These are phyloP conservation scores for Busseola fusca DNA, from an alignment of 2,888 invertebrate genomes.

Conservation along the genomic window DNA sequence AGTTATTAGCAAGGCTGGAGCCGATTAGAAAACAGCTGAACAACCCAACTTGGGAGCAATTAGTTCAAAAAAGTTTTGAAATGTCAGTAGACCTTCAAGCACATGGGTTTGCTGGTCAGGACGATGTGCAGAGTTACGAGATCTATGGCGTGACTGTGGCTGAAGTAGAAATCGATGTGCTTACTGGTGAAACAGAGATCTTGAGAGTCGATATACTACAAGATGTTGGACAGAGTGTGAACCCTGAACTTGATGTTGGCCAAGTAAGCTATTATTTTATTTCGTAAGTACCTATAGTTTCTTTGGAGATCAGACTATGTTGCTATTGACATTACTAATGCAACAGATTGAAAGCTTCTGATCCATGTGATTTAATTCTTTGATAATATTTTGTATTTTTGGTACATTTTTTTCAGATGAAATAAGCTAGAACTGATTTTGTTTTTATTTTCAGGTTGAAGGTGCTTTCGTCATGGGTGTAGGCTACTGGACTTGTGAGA, in stretches of 20 bases:
- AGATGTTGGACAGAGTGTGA: slow-evolving; percentile 90
- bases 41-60: slow-evolving; percentile 82
- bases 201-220: slow-evolving; percentile 90
- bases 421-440: not conserved
- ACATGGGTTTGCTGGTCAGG: slow-evolving; percentile 60
- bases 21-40: slow-evolving; percentile 74
- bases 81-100: slow-evolving; percentile 65
- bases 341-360: not conserved
- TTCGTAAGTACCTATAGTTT: not conserved
- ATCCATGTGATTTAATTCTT: not conserved
- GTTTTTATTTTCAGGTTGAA: slow-evolving; percentile 81
- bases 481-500: slow-evolving; percentile 93
- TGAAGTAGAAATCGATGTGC: slow-evolving; percentile 92
- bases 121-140: slow-evolving; percentile 62
- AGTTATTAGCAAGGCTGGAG: slow-evolving; percentile 78
- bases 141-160: slow-evolving; percentile 88
- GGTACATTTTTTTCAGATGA: not conserved
- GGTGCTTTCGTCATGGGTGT: slow-evolving; percentile 93
- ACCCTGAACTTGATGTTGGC: slow-evolving; percentile 90
- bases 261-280: slow-evolving; percentile 78
- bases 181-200: slow-evolving; percentile 91
- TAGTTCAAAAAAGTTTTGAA: slow-evolving; percentile 82
- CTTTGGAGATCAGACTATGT: not conserved
- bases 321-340: not conserved
- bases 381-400: not conserved